Evolutionary conservation across 2,797 vertebrate species (phyloP).

Genomic region (Hydrophis major): DNA sequence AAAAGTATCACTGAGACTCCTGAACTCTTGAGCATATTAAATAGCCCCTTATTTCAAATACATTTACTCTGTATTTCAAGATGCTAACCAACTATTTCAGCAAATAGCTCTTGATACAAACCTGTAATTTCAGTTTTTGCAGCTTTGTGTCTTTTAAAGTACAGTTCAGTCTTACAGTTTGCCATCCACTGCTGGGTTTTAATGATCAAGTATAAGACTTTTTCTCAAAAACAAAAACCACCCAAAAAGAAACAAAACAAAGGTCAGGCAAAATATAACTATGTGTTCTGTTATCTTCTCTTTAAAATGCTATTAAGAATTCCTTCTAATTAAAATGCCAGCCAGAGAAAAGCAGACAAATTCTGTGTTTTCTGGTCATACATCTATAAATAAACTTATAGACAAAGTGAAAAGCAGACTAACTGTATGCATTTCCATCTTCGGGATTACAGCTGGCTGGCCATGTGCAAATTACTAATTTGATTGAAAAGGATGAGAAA

Average conservation of each 20-base stretch:
- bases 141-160: conserved; percentile 18
- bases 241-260: neutral
- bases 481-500: neutral
- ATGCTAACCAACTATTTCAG: conserved; percentile 4
- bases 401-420: neutral
- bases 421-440: fast-evolving
- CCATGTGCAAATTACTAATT: neutral
- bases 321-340: neutral
- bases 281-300: neutral
- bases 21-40: neutral
- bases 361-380: neutral
- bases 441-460: neutral
- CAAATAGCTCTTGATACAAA: conserved; percentile 4
- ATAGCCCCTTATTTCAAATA: neutral
- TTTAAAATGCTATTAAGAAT: neutral
- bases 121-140: conserved; percentile 29
- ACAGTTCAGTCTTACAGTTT: conserved; percentile 23
- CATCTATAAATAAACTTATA: neutral
- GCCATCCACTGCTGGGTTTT: conserved; percentile 3
- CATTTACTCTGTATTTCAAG: conserved; percentile 9
- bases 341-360: neutral
- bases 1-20: neutral
- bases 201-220: conserved; percentile 16
- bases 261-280: neutral
- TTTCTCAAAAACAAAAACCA: neutral